Conservation (phyloP, 1,140 invertebrate genomes). For the Euglossa dilemma region DNA sequence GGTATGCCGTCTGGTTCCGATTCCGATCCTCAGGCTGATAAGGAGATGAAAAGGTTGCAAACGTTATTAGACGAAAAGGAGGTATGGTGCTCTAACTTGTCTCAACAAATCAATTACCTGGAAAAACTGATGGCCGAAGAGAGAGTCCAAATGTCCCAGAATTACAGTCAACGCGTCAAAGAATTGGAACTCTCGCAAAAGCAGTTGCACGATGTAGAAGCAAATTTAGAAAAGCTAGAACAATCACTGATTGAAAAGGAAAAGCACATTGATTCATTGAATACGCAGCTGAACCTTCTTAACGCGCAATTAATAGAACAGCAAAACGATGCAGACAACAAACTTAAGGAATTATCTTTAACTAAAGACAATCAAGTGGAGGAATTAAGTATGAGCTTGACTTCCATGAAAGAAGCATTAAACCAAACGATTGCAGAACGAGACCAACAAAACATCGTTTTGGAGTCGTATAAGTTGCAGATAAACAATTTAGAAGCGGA, state of each 20-base stretch:
- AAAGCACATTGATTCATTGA: constrained; percentile 45
- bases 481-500: constrained; percentile 68
- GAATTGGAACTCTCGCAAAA: constrained; percentile 39
- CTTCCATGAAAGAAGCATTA: constrained; percentile 27
- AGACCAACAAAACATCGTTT: constrained; percentile 14
- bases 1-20: constrained; percentile 23
- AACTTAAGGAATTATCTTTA: neutral
- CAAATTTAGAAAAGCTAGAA: constrained; percentile 27
- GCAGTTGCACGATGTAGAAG: constrained; percentile 1
- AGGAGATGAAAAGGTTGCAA: constrained; percentile 62
- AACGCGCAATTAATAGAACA: constrained; percentile 21
- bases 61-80: constrained; percentile 58
- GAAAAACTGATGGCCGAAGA: constrained; percentile 50
- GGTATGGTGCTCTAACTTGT: constrained; percentile 60
- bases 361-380: constrained; percentile 53
- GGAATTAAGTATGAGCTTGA: constrained; percentile 45
- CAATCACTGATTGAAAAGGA: constrained; percentile 29
- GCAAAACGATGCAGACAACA: neutral
- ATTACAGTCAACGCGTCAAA: constrained; percentile 7
- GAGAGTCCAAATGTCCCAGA: constrained; percentile 32
- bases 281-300: constrained; percentile 50
- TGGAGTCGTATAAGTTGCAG: constrained; percentile 54
- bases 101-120: constrained; percentile 58
- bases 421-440: neutral
- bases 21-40: constrained; percentile 26